These are phyloP conservation scores for Cerastis leucographa DNA, from an alignment of 2,888 invertebrate genomes.

Conservation along the genomic window DNA sequence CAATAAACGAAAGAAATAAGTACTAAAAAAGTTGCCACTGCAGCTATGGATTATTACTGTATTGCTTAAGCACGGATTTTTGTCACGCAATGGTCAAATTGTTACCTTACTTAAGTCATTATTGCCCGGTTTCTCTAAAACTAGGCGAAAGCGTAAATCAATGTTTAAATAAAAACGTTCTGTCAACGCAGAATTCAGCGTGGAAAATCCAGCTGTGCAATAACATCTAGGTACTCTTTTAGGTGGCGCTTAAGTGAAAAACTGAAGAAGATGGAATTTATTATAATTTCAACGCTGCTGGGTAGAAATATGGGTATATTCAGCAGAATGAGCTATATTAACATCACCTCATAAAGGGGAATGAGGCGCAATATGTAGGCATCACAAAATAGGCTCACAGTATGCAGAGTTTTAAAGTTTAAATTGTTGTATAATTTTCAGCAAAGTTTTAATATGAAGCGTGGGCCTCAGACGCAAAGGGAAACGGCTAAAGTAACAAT, in stretches of 20 bases:
- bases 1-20: not conserved
- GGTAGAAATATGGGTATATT: not conserved
- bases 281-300: not conserved
- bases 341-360: not conserved
- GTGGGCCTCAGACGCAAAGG: constrained; percentile 36
- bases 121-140: not conserved
- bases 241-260: not conserved
- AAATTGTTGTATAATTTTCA: constrained; percentile 53
- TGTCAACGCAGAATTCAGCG: not conserved
- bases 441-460: constrained; percentile 45
- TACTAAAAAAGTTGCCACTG: not conserved
- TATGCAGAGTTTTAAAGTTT: constrained; percentile 38
- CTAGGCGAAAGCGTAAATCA: not conserved
- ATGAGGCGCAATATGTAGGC: not conserved
- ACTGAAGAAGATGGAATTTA: not conserved
- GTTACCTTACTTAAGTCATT: constrained; percentile 1
- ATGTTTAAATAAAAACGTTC: not conserved
- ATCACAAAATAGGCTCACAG: constrained; percentile 10
- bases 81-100: constrained; percentile 20
- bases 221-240: not conserved
- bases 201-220: not conserved
- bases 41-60: not conserved
- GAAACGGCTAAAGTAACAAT: constrained; percentile 47
- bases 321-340: not conserved
- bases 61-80: constrained; percentile 1